Evolutionary conservation across 2,113 vertebrate genomes (phyloP).

Genomic region (Protomyctophum bolini): DNA sequence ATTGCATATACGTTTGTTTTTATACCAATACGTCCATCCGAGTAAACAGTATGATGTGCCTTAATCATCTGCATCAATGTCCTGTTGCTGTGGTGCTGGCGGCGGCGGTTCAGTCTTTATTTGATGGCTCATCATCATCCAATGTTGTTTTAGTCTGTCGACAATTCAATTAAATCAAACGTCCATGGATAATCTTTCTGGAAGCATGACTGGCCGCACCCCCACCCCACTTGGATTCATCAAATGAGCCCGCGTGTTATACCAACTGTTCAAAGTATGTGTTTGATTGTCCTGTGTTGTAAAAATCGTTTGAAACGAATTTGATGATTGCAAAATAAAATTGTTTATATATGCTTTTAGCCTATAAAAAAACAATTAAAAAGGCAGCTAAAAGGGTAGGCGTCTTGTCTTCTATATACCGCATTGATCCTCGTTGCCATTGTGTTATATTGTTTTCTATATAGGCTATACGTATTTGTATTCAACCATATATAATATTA

Average conservation of each 20-base stretch:
- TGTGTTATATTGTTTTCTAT: background rate
- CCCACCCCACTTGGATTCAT: conserved; percentile 41
- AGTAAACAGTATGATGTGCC: too few relatives aligned
- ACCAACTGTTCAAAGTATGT: conserved; percentile 45
- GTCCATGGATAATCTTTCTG: conserved; percentile 52
- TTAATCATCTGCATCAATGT: too few relatives aligned
- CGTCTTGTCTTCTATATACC: background rate
- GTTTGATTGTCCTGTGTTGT: conserved; percentile 29
- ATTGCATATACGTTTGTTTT: too few relatives aligned
- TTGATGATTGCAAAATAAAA: conserved; percentile 47
- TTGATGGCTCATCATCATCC: too few relatives aligned
- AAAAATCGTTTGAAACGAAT: conserved; percentile 32
- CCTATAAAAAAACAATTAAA: background rate
- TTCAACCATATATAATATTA: background rate
- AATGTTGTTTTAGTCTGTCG: conserved; percentile 22
- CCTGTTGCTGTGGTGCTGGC: too few relatives aligned
- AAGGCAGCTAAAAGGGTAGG: background rate
- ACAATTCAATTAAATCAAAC: conserved; percentile 58
- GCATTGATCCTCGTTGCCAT: background rate
- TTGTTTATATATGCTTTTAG: conserved; percentile 33
- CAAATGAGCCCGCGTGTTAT: conserved; percentile 49
- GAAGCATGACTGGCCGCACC: conserved; percentile 40
- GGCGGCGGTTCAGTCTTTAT: too few relatives aligned
- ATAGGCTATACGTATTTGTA: background rate
- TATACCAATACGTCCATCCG: background rate